Evolutionary conservation across 64 coral and sea anemone genomes (phyloP).

Genomic region (Exaiptasia diaphana): DNA sequence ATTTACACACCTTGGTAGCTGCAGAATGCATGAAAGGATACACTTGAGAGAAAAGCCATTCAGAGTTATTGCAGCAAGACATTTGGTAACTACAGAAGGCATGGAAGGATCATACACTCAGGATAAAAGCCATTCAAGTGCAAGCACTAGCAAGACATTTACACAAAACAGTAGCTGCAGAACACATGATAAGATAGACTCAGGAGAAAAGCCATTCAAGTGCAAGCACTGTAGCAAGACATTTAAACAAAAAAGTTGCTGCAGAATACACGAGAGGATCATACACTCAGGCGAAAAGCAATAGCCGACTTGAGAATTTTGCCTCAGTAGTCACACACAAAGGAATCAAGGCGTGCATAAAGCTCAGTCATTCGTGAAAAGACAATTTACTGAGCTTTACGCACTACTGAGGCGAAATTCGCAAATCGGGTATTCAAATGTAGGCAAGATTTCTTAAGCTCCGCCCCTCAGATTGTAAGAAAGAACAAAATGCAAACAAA

Average conservation of each 20-base stretch:
- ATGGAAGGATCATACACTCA: no score
- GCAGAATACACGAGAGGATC: background rate
- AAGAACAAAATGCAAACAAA: no score
- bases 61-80: background rate
- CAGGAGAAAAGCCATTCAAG: background rate
- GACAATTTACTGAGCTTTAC: no score
- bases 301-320: no score
- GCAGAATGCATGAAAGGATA: background rate
- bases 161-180: no score
- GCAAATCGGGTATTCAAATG: no score
- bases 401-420: no score
- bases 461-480: no score
- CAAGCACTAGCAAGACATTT: background rate
- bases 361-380: no score
- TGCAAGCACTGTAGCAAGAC: background rate
- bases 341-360: no score
- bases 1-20: background rate
- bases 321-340: no score
- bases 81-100: background rate
- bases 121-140: background rate
- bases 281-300: constrained; percentile 13
- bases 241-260: background rate
- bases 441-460: no score
- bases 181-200: background rate
- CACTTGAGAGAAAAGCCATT: background rate